Evolutionary conservation across 2,888 invertebrate species (phyloP), one percentile per base, ranked within the genome.

Genomic region (Lasius platythorax): DNA sequence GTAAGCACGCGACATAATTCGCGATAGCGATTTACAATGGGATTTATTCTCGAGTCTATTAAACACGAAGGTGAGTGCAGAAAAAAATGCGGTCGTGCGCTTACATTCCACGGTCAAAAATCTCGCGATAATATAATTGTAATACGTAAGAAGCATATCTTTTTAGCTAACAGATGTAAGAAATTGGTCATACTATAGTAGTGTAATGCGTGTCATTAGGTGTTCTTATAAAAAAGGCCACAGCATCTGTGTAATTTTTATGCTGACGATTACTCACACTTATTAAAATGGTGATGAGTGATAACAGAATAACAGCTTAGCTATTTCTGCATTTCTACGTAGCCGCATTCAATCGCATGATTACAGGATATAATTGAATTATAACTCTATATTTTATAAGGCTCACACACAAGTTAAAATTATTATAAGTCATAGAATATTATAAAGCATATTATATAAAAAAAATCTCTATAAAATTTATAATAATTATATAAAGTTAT

Each of bases 311-410:
- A 66, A 23, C 50, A 53, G 33, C 33, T 37, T n/a, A 63, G 74
- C 12, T 75, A 75, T 68, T 76, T 76, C 68, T 76, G 23, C 18
- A 33, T 33, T 68, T 33, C 67, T 12, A 68, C 50, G 68, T 68
- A 76, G 66, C 23, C 23, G n/a, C 6, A 30, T n/a, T 9, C 11
- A 30, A 1, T n/a, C 18, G 64, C 50, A 30, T 74, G 30, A 74
- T 6, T 61, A 43, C n/a, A 66, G 9, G n/a, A 5, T 15, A 11
- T 5, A 9, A 66, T n/a, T 30, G n/a, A 66, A 66, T 33, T 33
- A 33, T 6, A 63, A 18, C 0, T 53, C 1, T 68, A 68, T 15
- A 23, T 28, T 37, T 28, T 43, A n/a, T 3, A 61, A 43, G 6
- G 6, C 23, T 23, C 23, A 23, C 23, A 37, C 8, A n/a, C n/a